A percentile compares a stretch with the other conserved stretches of the same genome.
phyloP scores from a whole-genome alignment of 2,113 vertebrate species.

The Notothenia coriiceps region DNA sequence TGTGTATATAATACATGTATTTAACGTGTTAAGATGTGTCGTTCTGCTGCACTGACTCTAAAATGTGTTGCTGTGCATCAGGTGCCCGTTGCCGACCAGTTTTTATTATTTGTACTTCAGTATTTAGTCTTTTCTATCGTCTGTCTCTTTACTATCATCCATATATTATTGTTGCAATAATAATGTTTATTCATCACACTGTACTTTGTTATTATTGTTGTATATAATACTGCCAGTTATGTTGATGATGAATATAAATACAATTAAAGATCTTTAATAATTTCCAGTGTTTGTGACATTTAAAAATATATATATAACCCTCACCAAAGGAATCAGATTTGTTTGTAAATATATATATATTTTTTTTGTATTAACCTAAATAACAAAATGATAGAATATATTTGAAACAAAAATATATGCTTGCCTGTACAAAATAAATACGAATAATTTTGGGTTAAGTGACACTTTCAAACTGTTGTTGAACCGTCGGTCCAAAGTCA shows the following conservation, averaged over 20 bases:
- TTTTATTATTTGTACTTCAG: conserved; percentile 22
- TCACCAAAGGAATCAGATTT: not conserved
- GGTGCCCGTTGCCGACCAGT: conserved; percentile 18
- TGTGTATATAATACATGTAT: conserved; percentile 33
- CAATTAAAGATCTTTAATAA: conserved; percentile 26
- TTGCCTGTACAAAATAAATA: not conserved
- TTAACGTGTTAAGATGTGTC: conserved; percentile 29
- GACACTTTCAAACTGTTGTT: not conserved
- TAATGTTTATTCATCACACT: conserved; percentile 26
- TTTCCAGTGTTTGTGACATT: not conserved
- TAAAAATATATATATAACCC: not conserved
- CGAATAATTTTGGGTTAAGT: not conserved
- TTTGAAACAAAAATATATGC: not conserved
- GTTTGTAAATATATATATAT: not conserved
- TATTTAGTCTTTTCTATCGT: conserved; percentile 3
- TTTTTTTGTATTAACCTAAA: not conserved
- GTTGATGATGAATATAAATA: conserved; percentile 47
- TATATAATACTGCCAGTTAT: conserved; percentile 26
- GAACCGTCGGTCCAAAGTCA: not conserved
- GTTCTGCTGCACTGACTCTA: conserved; percentile 16
- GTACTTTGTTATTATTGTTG: conserved; percentile 51
- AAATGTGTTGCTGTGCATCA: conserved; percentile 33
- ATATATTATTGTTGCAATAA: conserved; percentile 6
- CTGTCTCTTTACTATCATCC: conserved; percentile 5
- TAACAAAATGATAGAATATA: not conserved